These are phyloP conservation scores for Heliornis fulica DNA, from an alignment of 2,113 vertebrate species.

Conservation along the genomic window DNA sequence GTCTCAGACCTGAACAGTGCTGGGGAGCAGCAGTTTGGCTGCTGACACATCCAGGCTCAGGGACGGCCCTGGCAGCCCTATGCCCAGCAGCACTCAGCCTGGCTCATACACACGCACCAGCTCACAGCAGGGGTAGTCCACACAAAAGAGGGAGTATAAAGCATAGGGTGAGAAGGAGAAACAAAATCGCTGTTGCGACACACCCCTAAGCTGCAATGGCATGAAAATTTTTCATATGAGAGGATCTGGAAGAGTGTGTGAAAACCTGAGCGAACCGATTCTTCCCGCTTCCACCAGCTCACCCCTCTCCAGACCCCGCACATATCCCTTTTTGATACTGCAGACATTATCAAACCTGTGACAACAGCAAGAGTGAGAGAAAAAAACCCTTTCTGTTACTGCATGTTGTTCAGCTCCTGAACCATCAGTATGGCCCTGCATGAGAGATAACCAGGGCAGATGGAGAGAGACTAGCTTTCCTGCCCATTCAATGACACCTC, in stretches of 20 bases:
- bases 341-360: not conserved
- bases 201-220: fast-evolving
- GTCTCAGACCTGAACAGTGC: fast-evolving
- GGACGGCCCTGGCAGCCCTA: not conserved
- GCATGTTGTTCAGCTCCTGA: not conserved
- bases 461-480: not conserved
- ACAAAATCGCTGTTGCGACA: fast-evolving
- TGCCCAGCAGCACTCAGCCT: not conserved
- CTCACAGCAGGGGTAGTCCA: not conserved
- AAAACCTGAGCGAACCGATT: not conserved
- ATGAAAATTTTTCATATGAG: not conserved
- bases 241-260: not conserved
- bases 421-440: not conserved
- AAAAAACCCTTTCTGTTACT: not conserved
- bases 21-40: fast-evolving
- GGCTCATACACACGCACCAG: not conserved
- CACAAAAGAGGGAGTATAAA: not conserved
- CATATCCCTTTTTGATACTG: not conserved
- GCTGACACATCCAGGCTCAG: not conserved
- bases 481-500: not conserved
- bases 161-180: not conserved
- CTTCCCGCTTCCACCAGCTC: not conserved
- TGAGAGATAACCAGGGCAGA: not conserved
- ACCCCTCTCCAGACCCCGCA: not conserved
- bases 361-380: not conserved